These are phyloP conservation scores for Hylaeus anthracinus DNA, from an alignment of 1,140 invertebrate genomes.

Conservation along the genomic window DNA sequence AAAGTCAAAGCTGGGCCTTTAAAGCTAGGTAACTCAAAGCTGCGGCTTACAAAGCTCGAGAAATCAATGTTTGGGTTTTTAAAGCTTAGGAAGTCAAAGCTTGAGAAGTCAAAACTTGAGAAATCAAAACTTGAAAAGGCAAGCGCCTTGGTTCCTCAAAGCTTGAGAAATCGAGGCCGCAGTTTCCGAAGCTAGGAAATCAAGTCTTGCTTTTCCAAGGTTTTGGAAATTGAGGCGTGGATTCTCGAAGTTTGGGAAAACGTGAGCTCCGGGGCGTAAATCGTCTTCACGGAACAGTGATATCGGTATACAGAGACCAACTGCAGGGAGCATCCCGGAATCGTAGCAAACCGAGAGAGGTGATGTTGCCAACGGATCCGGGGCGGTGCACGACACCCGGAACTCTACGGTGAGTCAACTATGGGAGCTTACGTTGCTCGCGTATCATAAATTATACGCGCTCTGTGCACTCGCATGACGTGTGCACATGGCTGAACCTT, in stretches of 20 bases:
- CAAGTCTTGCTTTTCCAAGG: too few species aligned
- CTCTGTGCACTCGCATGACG: background rate
- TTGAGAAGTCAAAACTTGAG: too few species aligned
- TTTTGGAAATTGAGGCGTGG: too few species aligned
- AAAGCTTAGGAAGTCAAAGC: too few species aligned
- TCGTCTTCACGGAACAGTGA: conserved; percentile 55
- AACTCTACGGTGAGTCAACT: conserved; percentile 46
- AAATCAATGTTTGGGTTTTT: too few species aligned
- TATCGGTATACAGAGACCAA: conserved; percentile 65
- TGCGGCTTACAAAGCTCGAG: too few species aligned
- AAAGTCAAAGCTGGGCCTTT: too few species aligned
- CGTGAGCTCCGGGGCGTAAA: conserved; percentile 42
- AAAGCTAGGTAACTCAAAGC: too few species aligned
- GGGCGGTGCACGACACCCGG: conserved; percentile 12
- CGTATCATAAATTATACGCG: conserved; percentile 50
- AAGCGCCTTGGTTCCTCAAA: background rate
- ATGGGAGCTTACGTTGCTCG: conserved; percentile 46
- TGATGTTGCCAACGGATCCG: conserved; percentile 20
- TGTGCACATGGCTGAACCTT: background rate
- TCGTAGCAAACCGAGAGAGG: background rate
- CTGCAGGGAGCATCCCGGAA: conserved; percentile 26
- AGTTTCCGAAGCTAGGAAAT: too few species aligned
- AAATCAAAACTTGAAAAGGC: too few species aligned
- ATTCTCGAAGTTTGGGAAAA: background rate
- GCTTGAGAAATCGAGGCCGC: too few species aligned